A percentile compares a stretch with the other conserved stretches of the same genome.
Evolutionary conservation across 2,888 invertebrate genomes (phyloP).

Genomic region (Epinotia brunnichana): DNA sequence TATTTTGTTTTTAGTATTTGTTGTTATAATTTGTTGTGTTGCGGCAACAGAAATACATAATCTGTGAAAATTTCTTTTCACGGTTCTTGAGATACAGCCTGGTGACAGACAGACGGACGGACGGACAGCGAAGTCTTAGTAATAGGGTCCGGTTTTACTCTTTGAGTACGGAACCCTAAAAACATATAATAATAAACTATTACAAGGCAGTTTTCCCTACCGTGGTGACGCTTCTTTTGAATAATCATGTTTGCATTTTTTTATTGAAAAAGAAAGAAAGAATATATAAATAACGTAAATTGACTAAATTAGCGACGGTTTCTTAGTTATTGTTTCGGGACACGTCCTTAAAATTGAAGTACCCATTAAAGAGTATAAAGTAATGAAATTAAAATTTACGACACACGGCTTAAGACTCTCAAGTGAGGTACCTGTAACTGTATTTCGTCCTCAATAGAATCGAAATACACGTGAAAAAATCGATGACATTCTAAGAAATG

Average conservation of each 20-base stretch:
- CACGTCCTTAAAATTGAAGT: constrained; percentile 37
- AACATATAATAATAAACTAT: too few relatives aligned
- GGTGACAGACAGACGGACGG: too few relatives aligned
- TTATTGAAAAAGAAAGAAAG: neutral
- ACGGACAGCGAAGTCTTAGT: too few relatives aligned
- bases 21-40: too few relatives aligned
- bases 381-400: constrained; percentile 41
- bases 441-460: constrained; percentile 18
- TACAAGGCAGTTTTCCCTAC: too few relatives aligned
- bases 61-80: too few relatives aligned
- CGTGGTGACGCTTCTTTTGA: too few relatives aligned
- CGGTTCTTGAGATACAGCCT: too few relatives aligned
- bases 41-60: too few relatives aligned
- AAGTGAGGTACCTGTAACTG: constrained; percentile 22
- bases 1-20: too few relatives aligned
- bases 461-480: neutral
- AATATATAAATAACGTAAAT: constrained; percentile 23
- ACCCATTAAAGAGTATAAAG: constrained; percentile 30
- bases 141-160: too few relatives aligned
- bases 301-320: constrained; percentile 33
- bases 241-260: neutral
- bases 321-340: constrained; percentile 26
- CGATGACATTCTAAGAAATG: neutral
- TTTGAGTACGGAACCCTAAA: too few relatives aligned
- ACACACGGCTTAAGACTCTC: constrained; percentile 19